Base-by-base conservation (phyloP, 1,140 invertebrate genomes). In the Dreissena polymorpha region DNA sequence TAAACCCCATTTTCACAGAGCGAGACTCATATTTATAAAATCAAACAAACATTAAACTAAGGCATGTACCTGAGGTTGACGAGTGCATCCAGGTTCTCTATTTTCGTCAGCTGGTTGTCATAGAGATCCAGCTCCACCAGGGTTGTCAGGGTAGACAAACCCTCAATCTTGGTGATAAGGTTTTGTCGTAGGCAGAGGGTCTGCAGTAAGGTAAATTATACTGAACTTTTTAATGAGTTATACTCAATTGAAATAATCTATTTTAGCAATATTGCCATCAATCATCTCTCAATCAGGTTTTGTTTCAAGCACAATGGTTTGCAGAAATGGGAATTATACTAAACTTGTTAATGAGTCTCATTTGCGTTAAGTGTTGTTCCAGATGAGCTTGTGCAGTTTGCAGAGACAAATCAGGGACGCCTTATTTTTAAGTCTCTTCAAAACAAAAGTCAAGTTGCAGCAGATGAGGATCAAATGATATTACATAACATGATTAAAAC, bases 181-280 rank as follows among this genome's bases (percentile, higher is more conserved):
- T 99, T 99, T 96, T 98, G 98, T 65, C 98, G 95, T 27, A 99
- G 94, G 90, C 96, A 98, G 51, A 98, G 92, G 88, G 95, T 95
- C 93, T 98, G 86, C 23, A 91, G 88, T n/a, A n/a, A n/a, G n/a
- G 74, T 83, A 85, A 83, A 80, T 67, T 50, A 64, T 73, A 73
- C 25, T 14, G 21, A n/a, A n/a, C n/a, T n/a, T n/a, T n/a, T 60
- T 2, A 51, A 50, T 57, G 5, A 23, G 5, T 13, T 13, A 21
- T 14, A 65, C 2, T 21, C 55, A 23, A 21, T 25, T 63, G 63
- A 10, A 14, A 75, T 50, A 1, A 50, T 13, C 27, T 73, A 39
- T 67, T 14, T 25, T 60, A 10, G 63, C 63, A 39, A 69, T 67
- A 81, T 39, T 68, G 14, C 55, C 6, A 70, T 3, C 23, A 69